Conservation (phyloP, 2,113 vertebrate species). For the Pachycephala philippinensis region DNA sequence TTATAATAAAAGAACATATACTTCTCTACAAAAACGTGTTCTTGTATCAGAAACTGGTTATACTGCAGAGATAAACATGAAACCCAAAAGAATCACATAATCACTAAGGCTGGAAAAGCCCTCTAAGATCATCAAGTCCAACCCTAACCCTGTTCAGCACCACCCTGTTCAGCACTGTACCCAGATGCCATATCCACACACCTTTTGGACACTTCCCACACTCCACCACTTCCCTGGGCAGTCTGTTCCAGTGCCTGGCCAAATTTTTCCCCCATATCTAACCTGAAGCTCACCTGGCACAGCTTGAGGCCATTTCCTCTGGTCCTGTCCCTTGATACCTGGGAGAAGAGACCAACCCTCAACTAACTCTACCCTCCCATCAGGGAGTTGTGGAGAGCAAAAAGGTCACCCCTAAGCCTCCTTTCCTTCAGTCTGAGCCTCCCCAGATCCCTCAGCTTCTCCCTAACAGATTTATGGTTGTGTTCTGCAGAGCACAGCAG, state of each 20-base stretch:
- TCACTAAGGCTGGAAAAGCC: background rate
- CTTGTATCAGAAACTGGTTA: background rate
- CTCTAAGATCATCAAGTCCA: background rate
- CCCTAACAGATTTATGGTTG: accelerated
- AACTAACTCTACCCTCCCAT: background rate
- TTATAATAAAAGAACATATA: background rate
- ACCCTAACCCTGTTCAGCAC: background rate
- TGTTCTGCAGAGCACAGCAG: background rate
- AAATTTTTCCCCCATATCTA: background rate
- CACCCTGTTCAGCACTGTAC: background rate
- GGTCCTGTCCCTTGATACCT: background rate
- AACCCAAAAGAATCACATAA: background rate
- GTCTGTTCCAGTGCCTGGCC: background rate
- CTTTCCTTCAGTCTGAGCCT: background rate
- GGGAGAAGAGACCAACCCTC: background rate
- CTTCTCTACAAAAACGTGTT: background rate
- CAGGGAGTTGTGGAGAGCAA: background rate
- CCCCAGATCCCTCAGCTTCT: background rate
- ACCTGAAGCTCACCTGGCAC: background rate
- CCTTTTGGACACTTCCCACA: background rate
- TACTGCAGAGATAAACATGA: background rate
- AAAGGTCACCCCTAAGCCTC: background rate
- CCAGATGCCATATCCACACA: background rate
- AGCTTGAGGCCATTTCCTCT: background rate
- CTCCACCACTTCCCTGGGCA: background rate